These are phyloP conservation scores for Chiloscyllium punctatum DNA, from an alignment of 2,797 vertebrate genomes.

Conservation along the genomic window DNA sequence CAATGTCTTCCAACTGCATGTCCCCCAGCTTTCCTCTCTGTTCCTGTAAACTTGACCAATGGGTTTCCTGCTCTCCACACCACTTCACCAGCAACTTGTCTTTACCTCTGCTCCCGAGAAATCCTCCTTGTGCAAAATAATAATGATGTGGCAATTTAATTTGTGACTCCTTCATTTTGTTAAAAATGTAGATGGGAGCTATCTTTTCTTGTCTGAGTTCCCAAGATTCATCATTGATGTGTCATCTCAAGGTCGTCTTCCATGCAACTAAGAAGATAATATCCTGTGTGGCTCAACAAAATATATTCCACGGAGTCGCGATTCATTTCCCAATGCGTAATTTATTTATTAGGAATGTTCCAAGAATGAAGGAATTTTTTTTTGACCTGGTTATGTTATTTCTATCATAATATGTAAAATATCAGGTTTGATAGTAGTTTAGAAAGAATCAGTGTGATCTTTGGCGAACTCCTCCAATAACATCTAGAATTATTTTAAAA, in stretches of 20 bases:
- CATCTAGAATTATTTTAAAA: not conserved
- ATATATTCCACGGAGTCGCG: not conserved
- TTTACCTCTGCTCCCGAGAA: not conserved
- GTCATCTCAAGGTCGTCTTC: not conserved
- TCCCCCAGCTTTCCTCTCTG: not conserved
- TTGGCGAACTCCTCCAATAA: not conserved
- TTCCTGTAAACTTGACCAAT: not conserved
- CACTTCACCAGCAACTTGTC: not conserved
- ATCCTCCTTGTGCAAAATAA: not conserved
- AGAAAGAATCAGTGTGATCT: not conserved
- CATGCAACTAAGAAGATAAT: not conserved
- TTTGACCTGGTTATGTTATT: not conserved
- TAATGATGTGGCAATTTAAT: not conserved
- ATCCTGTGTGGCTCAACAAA: not conserved
- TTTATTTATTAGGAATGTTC: not conserved
- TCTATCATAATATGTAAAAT: not conserved
- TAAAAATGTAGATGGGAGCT: not conserved
- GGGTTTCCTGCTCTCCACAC: not conserved
- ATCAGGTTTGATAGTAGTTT: not conserved
- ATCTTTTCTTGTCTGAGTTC: not conserved
- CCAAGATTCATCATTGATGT: not conserved
- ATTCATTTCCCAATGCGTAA: not conserved
- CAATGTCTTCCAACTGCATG: not conserved
- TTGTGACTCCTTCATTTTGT: not conserved
- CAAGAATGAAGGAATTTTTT: not conserved